A percentile compares a stretch with the other conserved stretches of the same genome.
Evolutionary conservation across 2,113 vertebrate genomes (phyloP).

Genomic region (Balaenoptera acutorostrata): DNA sequence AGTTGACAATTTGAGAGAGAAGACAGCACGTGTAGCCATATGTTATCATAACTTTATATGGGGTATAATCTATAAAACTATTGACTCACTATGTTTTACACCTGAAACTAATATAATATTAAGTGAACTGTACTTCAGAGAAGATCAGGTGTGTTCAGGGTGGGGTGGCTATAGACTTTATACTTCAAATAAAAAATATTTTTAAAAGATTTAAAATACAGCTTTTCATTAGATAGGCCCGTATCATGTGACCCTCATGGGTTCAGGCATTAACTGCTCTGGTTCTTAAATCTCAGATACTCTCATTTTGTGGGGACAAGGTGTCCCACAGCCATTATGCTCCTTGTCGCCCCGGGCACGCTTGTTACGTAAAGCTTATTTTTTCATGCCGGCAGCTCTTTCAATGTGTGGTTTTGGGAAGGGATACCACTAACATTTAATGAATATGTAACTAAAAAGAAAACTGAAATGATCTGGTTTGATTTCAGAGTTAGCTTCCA

Average conservation of each 20-base stretch:
- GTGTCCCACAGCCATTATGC: accelerated
- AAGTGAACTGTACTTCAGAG: neutral
- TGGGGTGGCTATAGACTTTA: neutral
- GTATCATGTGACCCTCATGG: neutral
- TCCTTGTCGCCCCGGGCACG: neutral
- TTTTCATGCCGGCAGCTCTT: neutral
- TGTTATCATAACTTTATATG: accelerated
- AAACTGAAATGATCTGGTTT: neutral
- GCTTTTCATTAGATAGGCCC: neutral
- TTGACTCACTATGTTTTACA: neutral
- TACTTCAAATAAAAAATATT: neutral
- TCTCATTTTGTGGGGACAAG: neutral
- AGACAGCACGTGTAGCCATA: accelerated
- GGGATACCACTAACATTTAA: neutral
- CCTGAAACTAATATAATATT: neutral
- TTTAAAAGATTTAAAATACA: neutral
- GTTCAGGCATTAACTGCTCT: neutral
- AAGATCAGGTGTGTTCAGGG: neutral
- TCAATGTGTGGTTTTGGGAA: neutral
- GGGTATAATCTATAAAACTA: no score
- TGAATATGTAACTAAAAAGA: neutral
- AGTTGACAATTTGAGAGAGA: neutral
- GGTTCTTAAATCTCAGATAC: neutral
- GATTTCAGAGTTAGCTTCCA: neutral
- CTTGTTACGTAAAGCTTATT: neutral